Conservation (phyloP, 2,888 invertebrate species). For the Patella ulyssiponensis region DNA sequence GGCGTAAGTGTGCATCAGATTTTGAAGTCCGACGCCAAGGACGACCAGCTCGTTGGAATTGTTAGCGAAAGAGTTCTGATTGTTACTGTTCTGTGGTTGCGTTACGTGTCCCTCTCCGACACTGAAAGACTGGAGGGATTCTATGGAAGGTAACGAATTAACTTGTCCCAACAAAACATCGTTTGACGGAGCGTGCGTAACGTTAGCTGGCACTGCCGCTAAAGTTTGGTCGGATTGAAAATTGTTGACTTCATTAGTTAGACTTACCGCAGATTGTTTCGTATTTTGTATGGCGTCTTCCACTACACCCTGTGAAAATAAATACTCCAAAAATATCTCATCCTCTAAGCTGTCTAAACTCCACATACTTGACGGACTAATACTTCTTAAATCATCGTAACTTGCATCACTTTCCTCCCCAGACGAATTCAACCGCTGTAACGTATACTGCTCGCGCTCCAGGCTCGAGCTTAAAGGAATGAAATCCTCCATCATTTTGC, state of each 20-base stretch:
- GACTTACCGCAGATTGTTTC: conserved; percentile 16
- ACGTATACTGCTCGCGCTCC: conserved; percentile 65
- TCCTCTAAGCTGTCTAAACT: conserved; percentile 61
- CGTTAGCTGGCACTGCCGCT: not conserved
- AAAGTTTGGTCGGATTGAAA: not conserved
- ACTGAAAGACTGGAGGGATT: not conserved
- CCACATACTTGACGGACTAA: conserved; percentile 53
- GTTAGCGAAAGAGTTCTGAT: conserved; percentile 7
- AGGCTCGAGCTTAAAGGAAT: conserved; percentile 64
- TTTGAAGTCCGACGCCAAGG: conserved; percentile 69
- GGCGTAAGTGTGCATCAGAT: conserved; percentile 62
- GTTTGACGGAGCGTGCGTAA: not conserved
- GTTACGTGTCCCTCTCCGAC: not conserved
- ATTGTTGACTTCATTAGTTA: not conserved
- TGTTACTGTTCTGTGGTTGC: not conserved
- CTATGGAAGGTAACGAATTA: not conserved
- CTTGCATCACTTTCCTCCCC: conserved; percentile 62
- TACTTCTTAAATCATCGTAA: conserved; percentile 50
- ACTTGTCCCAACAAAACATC: not conserved
- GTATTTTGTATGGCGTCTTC: conserved; percentile 43
- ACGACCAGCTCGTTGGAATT: conserved; percentile 65
- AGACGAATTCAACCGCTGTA: conserved; percentile 67
- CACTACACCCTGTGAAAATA: conserved; percentile 64
- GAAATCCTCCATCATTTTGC: conserved; percentile 59
- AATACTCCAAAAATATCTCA: conserved; percentile 64